phyloP scores from a whole-genome alignment of 1,140 invertebrate species.

The Cherax destructor region DNA sequence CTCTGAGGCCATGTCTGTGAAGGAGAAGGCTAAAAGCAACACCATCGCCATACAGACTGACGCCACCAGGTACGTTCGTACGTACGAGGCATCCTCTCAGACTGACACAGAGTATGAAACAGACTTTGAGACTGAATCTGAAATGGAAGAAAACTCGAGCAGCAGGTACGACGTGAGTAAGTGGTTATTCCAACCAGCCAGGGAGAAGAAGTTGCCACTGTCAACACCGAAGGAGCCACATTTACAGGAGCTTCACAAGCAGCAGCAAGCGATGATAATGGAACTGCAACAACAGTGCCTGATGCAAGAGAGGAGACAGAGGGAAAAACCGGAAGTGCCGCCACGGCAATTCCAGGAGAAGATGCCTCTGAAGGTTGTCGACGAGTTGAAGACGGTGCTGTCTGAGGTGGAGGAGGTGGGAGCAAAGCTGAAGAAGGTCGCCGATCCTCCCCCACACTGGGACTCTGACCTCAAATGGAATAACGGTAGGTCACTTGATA shows the following conservation, averaged over 20 bases:
- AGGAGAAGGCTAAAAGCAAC: constrained; percentile 21
- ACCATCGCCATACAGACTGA: constrained; percentile 62
- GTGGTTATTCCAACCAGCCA: constrained; percentile 27
- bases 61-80: constrained; percentile 18
- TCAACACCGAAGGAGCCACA: constrained; percentile 23
- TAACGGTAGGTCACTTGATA: constrained; percentile 55
- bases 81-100: constrained; percentile 56
- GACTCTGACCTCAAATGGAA: constrained; percentile 55
- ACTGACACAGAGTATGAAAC: constrained; percentile 69
- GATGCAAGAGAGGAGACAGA: constrained; percentile 43
- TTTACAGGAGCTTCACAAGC: constrained; percentile 45
- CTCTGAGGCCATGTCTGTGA: background rate
- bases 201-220: constrained; percentile 13
- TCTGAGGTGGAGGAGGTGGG: constrained; percentile 45
- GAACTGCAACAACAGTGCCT: constrained; percentile 46
- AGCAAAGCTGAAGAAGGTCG: constrained; percentile 51
- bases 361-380: constrained; percentile 70
- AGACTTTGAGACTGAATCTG: constrained; percentile 62
- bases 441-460: constrained; percentile 63
- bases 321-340: constrained; percentile 33
- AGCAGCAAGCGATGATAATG: constrained; percentile 45
- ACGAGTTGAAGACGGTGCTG: constrained; percentile 66
- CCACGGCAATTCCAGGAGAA: constrained; percentile 65
- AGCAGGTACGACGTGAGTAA: constrained; percentile 47
- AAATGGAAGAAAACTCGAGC: constrained; percentile 45